Evolutionary conservation across 2,113 vertebrate genomes (phyloP), one percentile per base, ranked within the genome.

Genomic region (Ifrita kowaldi): DNA sequence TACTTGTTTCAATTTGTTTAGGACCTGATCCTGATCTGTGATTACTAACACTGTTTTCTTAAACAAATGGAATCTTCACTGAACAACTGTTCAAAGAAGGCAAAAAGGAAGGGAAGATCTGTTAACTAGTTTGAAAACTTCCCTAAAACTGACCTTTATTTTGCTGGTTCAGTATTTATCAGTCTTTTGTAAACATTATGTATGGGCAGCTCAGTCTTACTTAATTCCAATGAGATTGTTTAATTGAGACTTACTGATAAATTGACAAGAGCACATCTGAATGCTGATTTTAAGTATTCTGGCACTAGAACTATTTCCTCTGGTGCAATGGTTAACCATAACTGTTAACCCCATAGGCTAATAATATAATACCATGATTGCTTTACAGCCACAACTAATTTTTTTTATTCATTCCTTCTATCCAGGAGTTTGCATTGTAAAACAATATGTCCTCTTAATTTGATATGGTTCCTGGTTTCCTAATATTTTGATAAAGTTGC

Each of bases 291-390:
- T 27, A 90, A 89, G 30, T 87, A 73, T 85, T 87, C 52, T 91
- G 78, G 78, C 46, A 62, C 16, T 73, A 30, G 26, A 77, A 53
- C 28, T 37, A 8, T 83, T 95, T 93, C 32, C 65, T 86, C 19
- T 83, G 70, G 46, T 90, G 60, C 68, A 67, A 92, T 93, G 84
- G 65, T 87, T 97, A 89, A 90, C 80, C 83, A 19, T 67, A 81
- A 52, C 32, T 80, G 37, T 79, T 89, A 97, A 82, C 41, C 35
- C 62, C 37, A 18, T 57, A 46, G 17, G 49, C 41, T 87, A 65
- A 93, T 64, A 27, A 35, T 69, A 33, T 53, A 53, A 76, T 63
- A n/a, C 13, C 9, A 21, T 53, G 57, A 50, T 89, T 73, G 11
- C 26, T 91, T 93, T 82, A 85, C 46, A 79, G 65, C 74, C 87